A percentile compares a stretch with the other conserved stretches of the same genome.
phyloP scores from a whole-genome alignment of 2,113 vertebrate genomes.

The Lonchura striata region DNA sequence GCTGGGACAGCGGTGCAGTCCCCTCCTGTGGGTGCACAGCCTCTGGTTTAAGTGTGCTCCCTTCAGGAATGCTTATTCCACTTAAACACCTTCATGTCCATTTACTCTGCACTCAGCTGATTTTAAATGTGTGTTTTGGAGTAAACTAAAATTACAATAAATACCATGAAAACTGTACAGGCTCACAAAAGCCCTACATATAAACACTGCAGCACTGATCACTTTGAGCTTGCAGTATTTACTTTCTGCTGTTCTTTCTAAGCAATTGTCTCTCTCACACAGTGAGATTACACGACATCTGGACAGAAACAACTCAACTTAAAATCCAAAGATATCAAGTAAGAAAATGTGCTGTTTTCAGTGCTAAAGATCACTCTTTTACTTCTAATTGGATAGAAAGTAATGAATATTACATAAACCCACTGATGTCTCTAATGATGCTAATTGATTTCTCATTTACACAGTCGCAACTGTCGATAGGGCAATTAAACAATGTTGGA shows the following conservation, averaged over 20 bases:
- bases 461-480: neutral
- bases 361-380: neutral
- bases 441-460: slow-evolving; percentile 33
- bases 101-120: neutral
- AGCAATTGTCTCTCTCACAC: neutral
- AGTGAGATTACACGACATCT: neutral
- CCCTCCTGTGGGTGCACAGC: too few relatives aligned
- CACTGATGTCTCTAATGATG: neutral
- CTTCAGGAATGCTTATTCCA: neutral
- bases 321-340: fast-evolving
- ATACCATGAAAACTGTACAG: neutral
- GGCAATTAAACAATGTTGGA: neutral
- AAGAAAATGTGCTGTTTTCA: neutral
- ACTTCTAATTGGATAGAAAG: neutral
- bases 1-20: neutral
- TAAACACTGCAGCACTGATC: neutral
- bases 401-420: neutral
- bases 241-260: neutral
- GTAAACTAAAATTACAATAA: neutral
- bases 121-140: neutral
- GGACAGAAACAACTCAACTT: neutral
- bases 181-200: neutral
- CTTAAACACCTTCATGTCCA: neutral
- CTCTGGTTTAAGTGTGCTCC: neutral
- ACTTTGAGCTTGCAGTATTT: neutral